A percentile compares a stretch with the other conserved stretches of the same genome.
Evolutionary conservation across 2,888 invertebrate species (phyloP).

Genomic region (Andrena bucephala): DNA sequence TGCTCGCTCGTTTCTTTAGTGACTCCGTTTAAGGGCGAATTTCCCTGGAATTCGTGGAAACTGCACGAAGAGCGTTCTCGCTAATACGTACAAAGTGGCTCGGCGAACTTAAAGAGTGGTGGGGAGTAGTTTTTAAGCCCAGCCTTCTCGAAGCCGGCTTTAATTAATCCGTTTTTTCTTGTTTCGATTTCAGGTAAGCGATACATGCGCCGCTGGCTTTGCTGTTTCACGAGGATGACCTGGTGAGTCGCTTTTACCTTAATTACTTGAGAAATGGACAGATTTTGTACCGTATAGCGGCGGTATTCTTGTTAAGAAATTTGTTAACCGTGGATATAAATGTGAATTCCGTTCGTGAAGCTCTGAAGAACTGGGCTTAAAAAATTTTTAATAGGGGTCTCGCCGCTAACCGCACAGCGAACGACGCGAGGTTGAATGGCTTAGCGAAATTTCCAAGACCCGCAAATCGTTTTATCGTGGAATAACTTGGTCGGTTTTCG

Average conservation of each 20-base stretch:
- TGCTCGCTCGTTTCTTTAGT: not conserved
- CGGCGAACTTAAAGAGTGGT: not conserved
- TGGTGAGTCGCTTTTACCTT: slow-evolving; percentile 18
- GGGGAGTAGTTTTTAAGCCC: not conserved
- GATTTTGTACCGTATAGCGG: not conserved
- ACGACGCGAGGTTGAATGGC: too few species aligned
- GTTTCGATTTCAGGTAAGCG: slow-evolving; percentile 49
- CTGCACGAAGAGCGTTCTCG: not conserved
- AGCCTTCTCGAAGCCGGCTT: not conserved
- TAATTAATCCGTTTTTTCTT: not conserved
- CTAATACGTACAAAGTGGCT: not conserved
- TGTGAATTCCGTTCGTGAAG: not conserved
- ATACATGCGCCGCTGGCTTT: too few species aligned
- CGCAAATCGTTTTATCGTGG: slow-evolving; percentile 1
- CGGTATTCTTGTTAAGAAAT: not conserved
- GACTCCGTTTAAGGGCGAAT: not conserved
- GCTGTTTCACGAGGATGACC: not conserved
- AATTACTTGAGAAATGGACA: not conserved
- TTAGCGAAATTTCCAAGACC: not conserved
- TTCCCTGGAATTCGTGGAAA: not conserved
- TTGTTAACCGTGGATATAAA: not conserved
- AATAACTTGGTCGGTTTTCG: slow-evolving; percentile 4
- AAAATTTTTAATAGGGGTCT: too few species aligned
- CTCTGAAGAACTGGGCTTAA: not conserved
- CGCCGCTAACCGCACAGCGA: too few species aligned